These are phyloP conservation scores for Okamejei kenojei DNA, from an alignment of 2,797 vertebrate species.

Conservation along the genomic window DNA sequence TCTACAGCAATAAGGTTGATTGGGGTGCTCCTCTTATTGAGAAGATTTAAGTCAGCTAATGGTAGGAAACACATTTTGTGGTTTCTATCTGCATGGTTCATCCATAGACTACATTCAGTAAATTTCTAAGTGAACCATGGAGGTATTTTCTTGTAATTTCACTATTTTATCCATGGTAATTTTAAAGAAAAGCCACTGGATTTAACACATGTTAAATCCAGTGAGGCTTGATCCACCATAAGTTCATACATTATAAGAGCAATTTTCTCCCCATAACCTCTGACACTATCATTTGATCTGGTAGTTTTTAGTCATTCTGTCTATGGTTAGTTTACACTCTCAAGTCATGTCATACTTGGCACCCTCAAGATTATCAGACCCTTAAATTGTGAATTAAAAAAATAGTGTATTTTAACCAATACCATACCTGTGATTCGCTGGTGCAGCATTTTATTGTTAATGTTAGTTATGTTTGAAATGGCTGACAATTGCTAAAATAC, in stretches of 20 bases:
- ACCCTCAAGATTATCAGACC: neutral
- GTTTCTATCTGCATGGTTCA: neutral
- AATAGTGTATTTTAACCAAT: neutral
- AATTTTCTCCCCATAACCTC: no score
- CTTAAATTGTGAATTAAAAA: neutral
- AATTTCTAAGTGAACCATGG: neutral
- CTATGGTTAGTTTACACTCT: neutral
- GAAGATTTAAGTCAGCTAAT: neutral
- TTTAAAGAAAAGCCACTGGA: neutral
- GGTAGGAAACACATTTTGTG: neutral
- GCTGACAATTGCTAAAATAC: neutral
- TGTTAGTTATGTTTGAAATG: conserved; percentile 1
- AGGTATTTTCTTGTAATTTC: neutral
- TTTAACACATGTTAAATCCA: neutral
- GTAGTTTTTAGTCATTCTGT: neutral
- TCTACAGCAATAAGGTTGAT: neutral
- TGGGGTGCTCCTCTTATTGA: neutral
- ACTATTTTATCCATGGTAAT: neutral
- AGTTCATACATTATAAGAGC: no score
- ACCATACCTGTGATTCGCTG: neutral
- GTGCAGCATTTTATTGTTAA: neutral
- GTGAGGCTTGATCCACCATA: neutral
- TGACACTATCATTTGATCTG: neutral
- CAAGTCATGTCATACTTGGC: neutral
- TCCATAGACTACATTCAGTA: neutral